phyloP scores from a whole-genome alignment of 1,140 invertebrate genomes.

The Drosophila nannoptera region DNA sequence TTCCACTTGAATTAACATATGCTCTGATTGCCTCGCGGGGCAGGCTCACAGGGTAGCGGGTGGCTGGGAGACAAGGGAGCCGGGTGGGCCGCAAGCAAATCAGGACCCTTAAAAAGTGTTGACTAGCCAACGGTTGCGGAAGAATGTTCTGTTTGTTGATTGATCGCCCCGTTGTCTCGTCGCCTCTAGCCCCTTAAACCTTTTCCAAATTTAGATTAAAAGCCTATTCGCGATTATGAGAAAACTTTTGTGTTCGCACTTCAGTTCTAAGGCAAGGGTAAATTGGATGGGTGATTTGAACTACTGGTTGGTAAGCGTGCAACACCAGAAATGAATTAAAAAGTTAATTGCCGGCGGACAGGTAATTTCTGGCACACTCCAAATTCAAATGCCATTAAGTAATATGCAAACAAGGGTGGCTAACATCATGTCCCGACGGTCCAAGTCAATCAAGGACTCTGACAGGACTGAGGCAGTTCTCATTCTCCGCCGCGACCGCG shows the following conservation, averaged over 20 bases:
- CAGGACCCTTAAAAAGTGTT: conserved; percentile 59
- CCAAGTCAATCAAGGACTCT: conserved; percentile 64
- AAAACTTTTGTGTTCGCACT: conserved; percentile 54
- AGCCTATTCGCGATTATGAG: conserved; percentile 61
- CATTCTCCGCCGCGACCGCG: conserved; percentile 40
- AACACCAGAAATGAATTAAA: conserved; percentile 70
- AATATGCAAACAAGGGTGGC: conserved; percentile 76
- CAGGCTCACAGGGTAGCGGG: conserved; percentile 4
- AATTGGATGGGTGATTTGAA: background rate
- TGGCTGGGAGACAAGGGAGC: background rate
- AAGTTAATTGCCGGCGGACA: conserved; percentile 77
- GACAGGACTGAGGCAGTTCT: conserved; percentile 38
- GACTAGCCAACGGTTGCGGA: conserved; percentile 40
- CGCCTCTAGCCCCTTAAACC: background rate
- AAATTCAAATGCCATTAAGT: conserved; percentile 70
- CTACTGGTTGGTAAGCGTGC: conserved; percentile 18
- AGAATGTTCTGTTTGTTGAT: conserved; percentile 40
- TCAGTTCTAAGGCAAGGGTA: background rate
- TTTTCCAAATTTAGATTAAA: conserved; percentile 30
- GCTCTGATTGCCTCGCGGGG: conserved; percentile 52
- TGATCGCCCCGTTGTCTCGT: conserved; percentile 49
- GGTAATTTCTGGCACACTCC: conserved; percentile 78
- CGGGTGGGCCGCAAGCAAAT: conserved; percentile 25
- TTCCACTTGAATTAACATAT: conserved; percentile 79
- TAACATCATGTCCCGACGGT: conserved; percentile 13